Evolutionary conservation across 2,888 invertebrate species (phyloP).

Genomic region (Cryptops parisi): DNA sequence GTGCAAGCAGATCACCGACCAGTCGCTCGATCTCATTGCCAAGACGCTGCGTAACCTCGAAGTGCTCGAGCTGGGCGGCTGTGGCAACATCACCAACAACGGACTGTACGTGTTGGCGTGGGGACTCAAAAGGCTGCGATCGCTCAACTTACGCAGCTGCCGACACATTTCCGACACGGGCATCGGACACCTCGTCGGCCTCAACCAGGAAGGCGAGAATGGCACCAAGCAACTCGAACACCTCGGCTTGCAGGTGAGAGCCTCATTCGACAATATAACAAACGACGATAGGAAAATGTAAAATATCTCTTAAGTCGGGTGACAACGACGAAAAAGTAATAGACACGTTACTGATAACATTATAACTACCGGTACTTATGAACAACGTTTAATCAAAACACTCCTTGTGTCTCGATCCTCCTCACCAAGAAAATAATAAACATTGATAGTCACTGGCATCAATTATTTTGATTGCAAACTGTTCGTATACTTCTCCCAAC

Average conservation of each 20-base stretch:
- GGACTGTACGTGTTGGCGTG: slow-evolving; percentile 73
- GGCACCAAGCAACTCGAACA: slow-evolving; percentile 57
- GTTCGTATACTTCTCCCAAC: too few species aligned
- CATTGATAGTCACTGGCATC: too few species aligned
- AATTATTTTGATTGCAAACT: too few species aligned
- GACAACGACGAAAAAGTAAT: too few species aligned
- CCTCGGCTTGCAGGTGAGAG: slow-evolving; percentile 64
- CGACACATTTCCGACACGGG: slow-evolving; percentile 85
- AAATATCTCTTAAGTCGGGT: too few species aligned
- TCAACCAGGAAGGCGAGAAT: slow-evolving; percentile 20
- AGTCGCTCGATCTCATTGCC: slow-evolving; percentile 67
- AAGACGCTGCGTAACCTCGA: slow-evolving; percentile 69
- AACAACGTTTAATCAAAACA: too few species aligned
- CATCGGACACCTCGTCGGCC: slow-evolving; percentile 65
- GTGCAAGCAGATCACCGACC: slow-evolving; percentile 92
- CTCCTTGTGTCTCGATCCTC: too few species aligned
- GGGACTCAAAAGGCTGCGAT: slow-evolving; percentile 68
- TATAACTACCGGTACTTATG: too few species aligned
- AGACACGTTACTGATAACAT: too few species aligned
- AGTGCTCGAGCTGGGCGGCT: slow-evolving; percentile 77
- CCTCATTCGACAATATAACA: too few species aligned
- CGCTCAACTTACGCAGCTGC: slow-evolving; percentile 77
- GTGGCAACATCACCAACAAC: slow-evolving; percentile 77
- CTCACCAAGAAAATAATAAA: too few species aligned
- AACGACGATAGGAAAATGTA: too few species aligned